Conservation (phyloP, 2,888 invertebrate genomes). For the Hemicrepidius hirtus region DNA sequence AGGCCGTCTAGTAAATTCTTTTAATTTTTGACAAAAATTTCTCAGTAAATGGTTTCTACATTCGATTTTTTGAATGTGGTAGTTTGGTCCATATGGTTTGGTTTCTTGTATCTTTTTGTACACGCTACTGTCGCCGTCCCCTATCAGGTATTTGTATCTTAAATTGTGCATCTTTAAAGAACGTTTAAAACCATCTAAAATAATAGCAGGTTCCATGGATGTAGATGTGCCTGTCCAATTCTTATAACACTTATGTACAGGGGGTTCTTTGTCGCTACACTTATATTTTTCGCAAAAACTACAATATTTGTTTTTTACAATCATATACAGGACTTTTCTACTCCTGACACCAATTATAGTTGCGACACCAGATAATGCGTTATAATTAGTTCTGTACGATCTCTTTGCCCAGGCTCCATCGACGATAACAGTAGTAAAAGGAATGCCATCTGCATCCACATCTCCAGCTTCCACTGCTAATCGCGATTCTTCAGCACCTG, state of each 20-base stretch:
- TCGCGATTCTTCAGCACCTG: conserved; percentile 25
- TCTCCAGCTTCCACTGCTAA: conserved; percentile 18
- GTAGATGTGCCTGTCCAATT: conserved; percentile 10
- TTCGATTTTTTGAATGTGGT: no score
- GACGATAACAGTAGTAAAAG: background rate
- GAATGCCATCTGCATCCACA: background rate
- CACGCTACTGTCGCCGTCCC: no score
- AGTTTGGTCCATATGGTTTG: no score
- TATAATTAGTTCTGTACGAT: conserved; percentile 22
- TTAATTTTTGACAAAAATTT: no score
- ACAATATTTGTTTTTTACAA: conserved; percentile 27
- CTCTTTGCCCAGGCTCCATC: no score
- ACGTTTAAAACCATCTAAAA: conserved; percentile 5
- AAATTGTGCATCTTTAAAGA: no score
- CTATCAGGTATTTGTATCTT: no score
- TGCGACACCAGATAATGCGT: conserved; percentile 24
- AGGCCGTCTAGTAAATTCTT: no score
- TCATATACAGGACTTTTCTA: conserved; percentile 9
- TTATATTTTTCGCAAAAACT: conserved; percentile 14
- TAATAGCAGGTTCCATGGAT: background rate
- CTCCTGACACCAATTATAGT: conserved; percentile 2
- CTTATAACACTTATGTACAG: conserved; percentile 3
- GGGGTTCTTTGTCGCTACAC: background rate
- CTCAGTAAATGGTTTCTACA: no score
- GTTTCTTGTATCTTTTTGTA: no score